Evolutionary conservation across 1,140 invertebrate species (phyloP).

Genomic region (Nephotettix cincticeps): DNA sequence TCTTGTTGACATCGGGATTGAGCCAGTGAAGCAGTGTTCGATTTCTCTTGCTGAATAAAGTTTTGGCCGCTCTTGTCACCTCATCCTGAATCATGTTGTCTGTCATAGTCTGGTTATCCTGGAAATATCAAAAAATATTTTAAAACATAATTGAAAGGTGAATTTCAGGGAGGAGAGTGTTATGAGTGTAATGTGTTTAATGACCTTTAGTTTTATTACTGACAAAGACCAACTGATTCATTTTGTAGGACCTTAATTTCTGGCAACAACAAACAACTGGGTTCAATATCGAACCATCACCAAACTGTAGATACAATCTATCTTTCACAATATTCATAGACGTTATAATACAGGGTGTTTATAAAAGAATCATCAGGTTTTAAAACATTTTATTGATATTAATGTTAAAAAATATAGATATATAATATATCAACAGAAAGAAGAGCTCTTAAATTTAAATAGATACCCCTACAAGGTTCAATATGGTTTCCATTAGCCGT

Average conservation of each 20-base stretch:
- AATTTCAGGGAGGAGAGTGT: background rate
- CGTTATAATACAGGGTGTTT: too few relatives aligned
- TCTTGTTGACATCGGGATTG: constrained; percentile 21
- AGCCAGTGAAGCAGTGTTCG: constrained; percentile 29
- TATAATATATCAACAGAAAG: too few relatives aligned
- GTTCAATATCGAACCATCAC: too few relatives aligned
- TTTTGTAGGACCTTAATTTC: background rate
- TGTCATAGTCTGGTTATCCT: background rate
- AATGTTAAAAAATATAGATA: too few relatives aligned
- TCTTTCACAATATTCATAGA: too few relatives aligned
- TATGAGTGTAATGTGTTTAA: background rate
- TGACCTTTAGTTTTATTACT: background rate
- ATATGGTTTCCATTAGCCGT: too few relatives aligned
- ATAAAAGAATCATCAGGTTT: too few relatives aligned
- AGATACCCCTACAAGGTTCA: too few relatives aligned
- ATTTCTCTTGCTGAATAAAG: constrained; percentile 26
- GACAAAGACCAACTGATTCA: background rate
- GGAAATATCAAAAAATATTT: background rate
- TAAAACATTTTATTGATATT: too few relatives aligned
- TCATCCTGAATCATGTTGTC: constrained; percentile 5
- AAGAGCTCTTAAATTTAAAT: too few relatives aligned
- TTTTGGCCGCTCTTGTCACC: constrained; percentile 27
- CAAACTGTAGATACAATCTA: background rate
- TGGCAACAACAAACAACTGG: background rate
- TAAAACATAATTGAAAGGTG: background rate